These are phyloP conservation scores for Charina bottae DNA, from an alignment of 2,113 vertebrate species.

Conservation along the genomic window DNA sequence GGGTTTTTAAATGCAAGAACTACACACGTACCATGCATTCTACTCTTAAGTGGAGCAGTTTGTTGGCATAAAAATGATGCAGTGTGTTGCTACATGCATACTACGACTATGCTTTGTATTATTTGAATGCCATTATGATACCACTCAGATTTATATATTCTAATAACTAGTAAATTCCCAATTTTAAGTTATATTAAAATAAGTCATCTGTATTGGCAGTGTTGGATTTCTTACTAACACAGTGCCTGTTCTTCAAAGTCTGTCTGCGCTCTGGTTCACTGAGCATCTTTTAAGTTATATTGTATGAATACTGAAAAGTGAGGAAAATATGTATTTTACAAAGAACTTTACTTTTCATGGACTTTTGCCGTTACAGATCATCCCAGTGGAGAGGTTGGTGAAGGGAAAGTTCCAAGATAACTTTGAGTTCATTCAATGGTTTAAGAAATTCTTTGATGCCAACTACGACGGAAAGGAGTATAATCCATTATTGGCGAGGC, in stretches of 20 bases:
- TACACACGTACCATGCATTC: not conserved
- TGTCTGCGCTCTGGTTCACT: not conserved
- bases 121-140: not conserved
- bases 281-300: not conserved
- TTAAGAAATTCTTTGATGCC: conserved; percentile 99
- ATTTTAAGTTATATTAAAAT: not conserved
- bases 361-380: conserved; percentile 80
- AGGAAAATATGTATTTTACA: not conserved
- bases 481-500: conserved; percentile 91
- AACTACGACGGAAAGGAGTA: conserved; percentile 99
- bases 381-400: conserved; percentile 94
- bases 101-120: not conserved
- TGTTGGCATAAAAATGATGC: not conserved
- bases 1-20: not conserved
- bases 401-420: conserved; percentile 99
- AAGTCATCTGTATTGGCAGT: not conserved
- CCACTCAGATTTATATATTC: not conserved
- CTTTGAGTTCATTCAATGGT: conserved; percentile 99
- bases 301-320: not conserved
- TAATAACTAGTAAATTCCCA: not conserved
- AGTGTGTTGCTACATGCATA: not conserved
- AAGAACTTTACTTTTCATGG: no score
- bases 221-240: not conserved
- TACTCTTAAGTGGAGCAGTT: not conserved
- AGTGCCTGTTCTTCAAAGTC: not conserved